phyloP scores from a whole-genome alignment of 2,888 invertebrate genomes.

The Thelaira solivaga region DNA sequence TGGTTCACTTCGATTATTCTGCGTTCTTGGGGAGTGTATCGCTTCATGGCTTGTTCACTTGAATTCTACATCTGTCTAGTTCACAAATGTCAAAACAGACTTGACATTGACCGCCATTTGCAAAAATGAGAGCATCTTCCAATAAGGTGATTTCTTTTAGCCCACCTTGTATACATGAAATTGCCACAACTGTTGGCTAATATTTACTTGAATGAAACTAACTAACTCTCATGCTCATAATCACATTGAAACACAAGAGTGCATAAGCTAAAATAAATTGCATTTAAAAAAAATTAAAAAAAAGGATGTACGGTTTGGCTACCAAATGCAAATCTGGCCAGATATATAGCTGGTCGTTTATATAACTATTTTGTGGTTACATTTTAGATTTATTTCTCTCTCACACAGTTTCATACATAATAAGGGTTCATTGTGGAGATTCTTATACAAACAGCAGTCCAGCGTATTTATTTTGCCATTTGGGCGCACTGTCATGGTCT shows the following conservation, averaged over 20 bases:
- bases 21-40: no score
- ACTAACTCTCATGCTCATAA: background rate
- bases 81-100: no score
- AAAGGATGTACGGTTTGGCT: constrained; percentile 21
- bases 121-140: no score
- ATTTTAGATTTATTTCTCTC: constrained; percentile 72
- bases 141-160: no score
- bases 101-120: no score
- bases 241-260: background rate
- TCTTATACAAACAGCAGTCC: background rate
- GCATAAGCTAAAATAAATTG: background rate
- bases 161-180: no score
- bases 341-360: background rate
- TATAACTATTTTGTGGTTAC: constrained; percentile 32
- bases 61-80: no score
- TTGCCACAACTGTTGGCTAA: no score
- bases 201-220: no score
- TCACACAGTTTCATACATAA: constrained; percentile 47
- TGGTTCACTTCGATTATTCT: no score
- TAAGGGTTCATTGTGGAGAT: constrained; percentile 39
- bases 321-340: constrained; percentile 44
- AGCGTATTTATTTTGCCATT: background rate
- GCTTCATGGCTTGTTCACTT: no score
- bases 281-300: background rate
- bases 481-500: background rate